Percentiles rank a stretch among this genome's conserved stretches.
These are phyloP conservation scores for Tethya wilhelma DNA, from an alignment of 37 sponge, comb jelly and placozoan genomes.

Conservation along the genomic window DNA sequence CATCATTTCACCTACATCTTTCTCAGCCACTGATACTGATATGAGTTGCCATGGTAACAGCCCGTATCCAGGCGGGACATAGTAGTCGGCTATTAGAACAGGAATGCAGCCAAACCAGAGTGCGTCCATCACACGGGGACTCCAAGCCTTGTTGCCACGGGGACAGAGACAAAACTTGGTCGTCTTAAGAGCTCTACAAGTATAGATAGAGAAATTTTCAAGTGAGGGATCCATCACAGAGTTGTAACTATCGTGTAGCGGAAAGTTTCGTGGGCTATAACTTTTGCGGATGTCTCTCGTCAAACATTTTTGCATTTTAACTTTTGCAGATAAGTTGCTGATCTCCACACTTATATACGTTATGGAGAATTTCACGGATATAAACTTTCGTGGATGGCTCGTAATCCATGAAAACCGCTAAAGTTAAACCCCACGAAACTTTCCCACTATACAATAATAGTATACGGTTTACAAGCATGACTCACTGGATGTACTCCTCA, in stretches of 20 bases:
- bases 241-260: too few relatives aligned
- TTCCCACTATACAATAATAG: too few relatives aligned
- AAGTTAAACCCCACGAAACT: too few relatives aligned
- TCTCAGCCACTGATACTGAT: conserved; percentile 54
- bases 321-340: too few relatives aligned
- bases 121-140: conserved; percentile 79
- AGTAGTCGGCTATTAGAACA: conserved; percentile 76
- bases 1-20: conserved; percentile 36
- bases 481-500: conserved; percentile 51
- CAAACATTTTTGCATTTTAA: too few relatives aligned
- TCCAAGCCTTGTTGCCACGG: conserved; percentile 80
- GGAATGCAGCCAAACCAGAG: conserved; percentile 90
- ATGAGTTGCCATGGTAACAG: conserved; percentile 63
- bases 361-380: too few relatives aligned
- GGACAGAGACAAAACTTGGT: conserved; percentile 76
- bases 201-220: background rate
- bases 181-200: conserved; percentile 36
- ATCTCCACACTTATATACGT: too few relatives aligned
- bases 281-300: too few relatives aligned
- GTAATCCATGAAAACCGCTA: too few relatives aligned
- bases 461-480: background rate
- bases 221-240: background rate
- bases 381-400: too few relatives aligned
- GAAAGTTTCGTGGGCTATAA: too few relatives aligned
- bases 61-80: conserved; percentile 55